phyloP scores from a whole-genome alignment of 2,113 vertebrate species.

The Lanius ludovicianus region DNA sequence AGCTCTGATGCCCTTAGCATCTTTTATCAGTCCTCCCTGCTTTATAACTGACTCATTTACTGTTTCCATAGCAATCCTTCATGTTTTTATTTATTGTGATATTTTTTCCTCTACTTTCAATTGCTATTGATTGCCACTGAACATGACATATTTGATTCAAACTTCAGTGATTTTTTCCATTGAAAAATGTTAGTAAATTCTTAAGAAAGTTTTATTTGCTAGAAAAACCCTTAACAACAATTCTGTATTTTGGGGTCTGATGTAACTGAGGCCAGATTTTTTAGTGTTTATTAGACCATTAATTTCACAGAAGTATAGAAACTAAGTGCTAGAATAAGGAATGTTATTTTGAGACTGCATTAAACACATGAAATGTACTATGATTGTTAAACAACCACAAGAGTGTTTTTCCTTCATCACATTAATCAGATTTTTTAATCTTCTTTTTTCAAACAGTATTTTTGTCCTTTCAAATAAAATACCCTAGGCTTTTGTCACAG shows the following conservation, averaged over 20 bases:
- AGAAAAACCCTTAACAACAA: neutral
- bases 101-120: neutral
- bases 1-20: neutral
- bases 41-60: neutral
- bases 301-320: neutral
- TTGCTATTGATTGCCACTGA: neutral
- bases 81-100: neutral
- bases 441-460: neutral
- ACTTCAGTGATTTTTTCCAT: neutral
- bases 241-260: neutral
- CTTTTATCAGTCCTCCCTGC: neutral
- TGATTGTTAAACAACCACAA: neutral
- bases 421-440: neutral
- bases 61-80: conserved; percentile 19
- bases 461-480: conserved; percentile 5
- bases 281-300: neutral
- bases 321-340: neutral
- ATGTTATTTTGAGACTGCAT: neutral
- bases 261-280: neutral
- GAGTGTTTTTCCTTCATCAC: neutral
- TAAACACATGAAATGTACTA: neutral
- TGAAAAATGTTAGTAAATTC: neutral
- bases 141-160: neutral
- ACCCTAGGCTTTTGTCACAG: neutral
- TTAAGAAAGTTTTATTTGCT: neutral